These are phyloP conservation scores for Homalodisca vitripennis DNA, from an alignment of 1,140 invertebrate genomes.

Conservation along the genomic window DNA sequence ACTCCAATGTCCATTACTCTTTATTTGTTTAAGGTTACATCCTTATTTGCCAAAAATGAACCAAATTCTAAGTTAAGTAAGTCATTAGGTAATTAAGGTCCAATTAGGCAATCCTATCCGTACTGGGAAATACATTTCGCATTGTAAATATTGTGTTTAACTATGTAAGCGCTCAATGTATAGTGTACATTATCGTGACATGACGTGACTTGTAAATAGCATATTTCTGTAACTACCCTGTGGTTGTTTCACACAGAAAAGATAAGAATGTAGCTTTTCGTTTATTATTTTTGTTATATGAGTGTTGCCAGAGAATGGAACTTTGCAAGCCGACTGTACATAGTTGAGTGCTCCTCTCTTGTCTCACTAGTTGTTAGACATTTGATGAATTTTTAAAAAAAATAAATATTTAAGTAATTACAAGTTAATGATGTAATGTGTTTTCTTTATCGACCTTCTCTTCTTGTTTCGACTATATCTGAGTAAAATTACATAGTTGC, in stretches of 20 bases:
- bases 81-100: neutral
- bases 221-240: neutral
- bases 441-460: neutral
- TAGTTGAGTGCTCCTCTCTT: neutral
- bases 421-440: neutral
- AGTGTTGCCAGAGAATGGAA: neutral
- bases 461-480: no score
- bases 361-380: conserved; percentile 17
- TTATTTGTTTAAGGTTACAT: neutral
- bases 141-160: conserved; percentile 16
- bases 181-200: conserved; percentile 19
- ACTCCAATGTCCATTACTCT: neutral
- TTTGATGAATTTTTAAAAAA: conserved; percentile 22
- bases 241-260: conserved; percentile 17
- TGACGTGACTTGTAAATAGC: conserved; percentile 4
- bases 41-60: neutral
- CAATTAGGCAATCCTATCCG: neutral
- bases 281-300: conserved; percentile 17
- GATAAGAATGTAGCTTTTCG: conserved; percentile 7
- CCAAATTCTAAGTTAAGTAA: neutral
- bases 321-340: neutral
- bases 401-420: conserved; percentile 27
- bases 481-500: no score
- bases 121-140: neutral
- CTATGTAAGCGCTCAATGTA: conserved; percentile 25